These are phyloP conservation scores for Selene dorsalis DNA, from an alignment of 2,797 vertebrate genomes.

Conservation along the genomic window DNA sequence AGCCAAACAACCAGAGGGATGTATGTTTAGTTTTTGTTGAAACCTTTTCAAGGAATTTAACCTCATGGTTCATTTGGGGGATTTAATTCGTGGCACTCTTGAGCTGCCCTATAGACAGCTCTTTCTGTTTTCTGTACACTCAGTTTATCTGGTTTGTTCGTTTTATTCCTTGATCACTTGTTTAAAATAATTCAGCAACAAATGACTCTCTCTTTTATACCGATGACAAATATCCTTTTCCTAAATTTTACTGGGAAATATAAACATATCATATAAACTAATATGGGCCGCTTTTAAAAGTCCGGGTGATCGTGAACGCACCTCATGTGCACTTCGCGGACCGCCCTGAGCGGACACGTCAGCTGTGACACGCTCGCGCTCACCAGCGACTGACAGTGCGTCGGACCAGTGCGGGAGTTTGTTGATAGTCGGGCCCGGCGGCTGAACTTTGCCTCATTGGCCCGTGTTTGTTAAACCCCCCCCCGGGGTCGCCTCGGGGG, in stretches of 20 bases:
- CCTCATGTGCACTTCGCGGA: constrained; percentile 34
- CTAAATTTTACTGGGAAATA: not conserved
- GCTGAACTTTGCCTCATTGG: constrained; percentile 48
- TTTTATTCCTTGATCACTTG: too few species aligned
- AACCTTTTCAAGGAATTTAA: not conserved
- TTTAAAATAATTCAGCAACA: too few species aligned
- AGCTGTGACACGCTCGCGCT: not conserved
- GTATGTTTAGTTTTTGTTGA: not conserved
- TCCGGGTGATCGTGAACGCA: constrained; percentile 21
- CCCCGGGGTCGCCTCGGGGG: not conserved
- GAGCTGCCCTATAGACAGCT: not conserved
- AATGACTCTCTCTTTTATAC: not conserved
- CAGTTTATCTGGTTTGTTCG: too few species aligned
- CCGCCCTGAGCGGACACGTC: constrained; percentile 50
- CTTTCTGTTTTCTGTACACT: not conserved
- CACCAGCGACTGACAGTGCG: constrained; percentile 1
- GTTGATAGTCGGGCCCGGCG: constrained; percentile 10
- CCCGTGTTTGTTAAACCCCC: not conserved
- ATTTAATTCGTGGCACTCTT: not conserved
- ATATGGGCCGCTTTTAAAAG: not conserved
- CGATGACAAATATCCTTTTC: not conserved
- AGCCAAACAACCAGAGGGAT: not conserved
- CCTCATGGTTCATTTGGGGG: not conserved
- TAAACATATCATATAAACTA: not conserved
- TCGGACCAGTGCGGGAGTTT: constrained; percentile 27